These are phyloP conservation scores for Drosophila malerkotliana DNA, from an alignment of 1,140 invertebrate species.

Conservation along the genomic window DNA sequence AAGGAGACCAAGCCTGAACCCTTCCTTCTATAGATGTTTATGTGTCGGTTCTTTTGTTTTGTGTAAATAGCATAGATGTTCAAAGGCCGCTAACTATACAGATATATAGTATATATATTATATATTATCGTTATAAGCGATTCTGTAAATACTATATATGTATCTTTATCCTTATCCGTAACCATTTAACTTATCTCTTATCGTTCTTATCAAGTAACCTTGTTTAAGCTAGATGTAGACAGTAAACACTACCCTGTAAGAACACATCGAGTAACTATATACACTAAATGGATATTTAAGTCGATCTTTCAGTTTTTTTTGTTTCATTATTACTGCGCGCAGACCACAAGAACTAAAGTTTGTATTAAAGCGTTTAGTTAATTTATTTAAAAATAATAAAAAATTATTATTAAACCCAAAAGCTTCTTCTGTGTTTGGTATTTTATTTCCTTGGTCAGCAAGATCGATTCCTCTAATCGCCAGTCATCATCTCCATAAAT, in stretches of 20 bases:
- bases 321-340: constrained; percentile 48
- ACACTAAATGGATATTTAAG: constrained; percentile 21
- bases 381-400: constrained; percentile 80
- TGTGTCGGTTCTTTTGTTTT: constrained; percentile 30
- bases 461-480: constrained; percentile 84
- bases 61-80: constrained; percentile 56
- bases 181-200: constrained; percentile 53
- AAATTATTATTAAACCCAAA: constrained; percentile 70
- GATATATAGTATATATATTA: constrained; percentile 51
- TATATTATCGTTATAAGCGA: constrained; percentile 55
- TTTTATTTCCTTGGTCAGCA: constrained; percentile 25
- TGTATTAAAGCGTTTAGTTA: constrained; percentile 73
- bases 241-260: constrained; percentile 31
- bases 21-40: constrained; percentile 28
- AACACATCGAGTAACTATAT: constrained; percentile 15
- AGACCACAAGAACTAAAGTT: constrained; percentile 67
- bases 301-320: constrained; percentile 38
- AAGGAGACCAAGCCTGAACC: constrained; percentile 1
- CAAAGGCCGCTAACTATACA: constrained; percentile 44
- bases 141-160: constrained; percentile 67
- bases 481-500: constrained; percentile 95
- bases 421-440: constrained; percentile 32
- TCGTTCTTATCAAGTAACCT: constrained; percentile 51
- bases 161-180: constrained; percentile 38
- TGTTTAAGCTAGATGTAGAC: constrained; percentile 45